These are phyloP conservation scores for Protobothrops mucrosquamatus DNA, from an alignment of 2,113 vertebrate genomes.

Conservation along the genomic window DNA sequence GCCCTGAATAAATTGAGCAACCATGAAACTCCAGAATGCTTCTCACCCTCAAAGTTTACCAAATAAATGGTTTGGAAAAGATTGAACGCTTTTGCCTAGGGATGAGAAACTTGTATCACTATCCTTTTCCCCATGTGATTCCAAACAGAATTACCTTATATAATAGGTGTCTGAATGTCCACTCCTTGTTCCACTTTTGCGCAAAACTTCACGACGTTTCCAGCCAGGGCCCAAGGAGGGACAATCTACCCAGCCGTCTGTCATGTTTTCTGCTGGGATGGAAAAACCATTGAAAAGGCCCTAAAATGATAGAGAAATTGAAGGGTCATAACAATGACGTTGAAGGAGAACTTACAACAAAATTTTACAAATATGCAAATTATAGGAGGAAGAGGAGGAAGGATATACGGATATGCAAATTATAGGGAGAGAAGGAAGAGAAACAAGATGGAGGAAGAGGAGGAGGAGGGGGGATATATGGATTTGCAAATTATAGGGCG, in stretches of 20 bases:
- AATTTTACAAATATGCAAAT: neutral
- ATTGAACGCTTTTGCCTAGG: neutral
- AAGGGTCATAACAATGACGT: neutral
- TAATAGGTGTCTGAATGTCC: conserved; percentile 88
- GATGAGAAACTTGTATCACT: neutral
- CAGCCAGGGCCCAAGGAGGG: conserved; percentile 79
- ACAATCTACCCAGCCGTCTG: conserved; percentile 83
- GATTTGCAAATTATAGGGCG: too few species aligned
- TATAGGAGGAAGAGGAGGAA: neutral
- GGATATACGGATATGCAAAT: neutral
- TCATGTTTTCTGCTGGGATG: conserved; percentile 53
- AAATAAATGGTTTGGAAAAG: neutral
- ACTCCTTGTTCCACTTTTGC: conserved; percentile 78
- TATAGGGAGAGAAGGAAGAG: neutral
- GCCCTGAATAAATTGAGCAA: neutral
- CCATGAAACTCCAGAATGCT: neutral
- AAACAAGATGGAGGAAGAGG: neutral
- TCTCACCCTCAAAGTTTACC: neutral
- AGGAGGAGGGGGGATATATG: too few species aligned
- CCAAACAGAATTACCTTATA: conserved; percentile 70
- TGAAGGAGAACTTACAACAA: neutral
- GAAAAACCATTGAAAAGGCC: neutral
- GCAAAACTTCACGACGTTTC: conserved; percentile 82
- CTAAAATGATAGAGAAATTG: neutral
- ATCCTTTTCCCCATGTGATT: neutral